Percentiles rank a stretch among this genome's conserved stretches.
These are phyloP conservation scores for Sceloporus tristichus DNA, from an alignment of 2,113 vertebrate species.

Conservation along the genomic window DNA sequence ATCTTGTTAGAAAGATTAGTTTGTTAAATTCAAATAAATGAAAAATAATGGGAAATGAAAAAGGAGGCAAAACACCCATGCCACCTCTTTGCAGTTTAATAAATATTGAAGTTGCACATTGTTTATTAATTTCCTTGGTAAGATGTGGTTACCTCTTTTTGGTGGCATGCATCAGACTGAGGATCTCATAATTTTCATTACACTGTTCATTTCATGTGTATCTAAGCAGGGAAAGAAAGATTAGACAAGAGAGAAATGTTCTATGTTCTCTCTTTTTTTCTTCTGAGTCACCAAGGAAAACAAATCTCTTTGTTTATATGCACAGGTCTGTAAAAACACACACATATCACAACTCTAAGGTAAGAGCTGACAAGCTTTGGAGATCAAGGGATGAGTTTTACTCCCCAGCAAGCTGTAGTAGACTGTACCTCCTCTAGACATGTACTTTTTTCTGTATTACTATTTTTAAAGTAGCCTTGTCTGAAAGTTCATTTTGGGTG, in stretches of 20 bases:
- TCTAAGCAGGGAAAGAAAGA: background rate
- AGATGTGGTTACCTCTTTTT: background rate
- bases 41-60: slow-evolving; percentile 59
- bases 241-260: background rate
- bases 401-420: too few relatives aligned
- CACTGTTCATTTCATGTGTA: slow-evolving; percentile 7
- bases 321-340: background rate
- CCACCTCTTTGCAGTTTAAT: slow-evolving; percentile 44
- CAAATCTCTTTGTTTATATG: background rate
- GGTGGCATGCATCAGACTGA: slow-evolving; percentile 21
- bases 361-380: background rate
- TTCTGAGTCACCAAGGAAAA: background rate
- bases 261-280: background rate
- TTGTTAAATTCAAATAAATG: slow-evolving; percentile 55
- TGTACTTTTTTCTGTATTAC: too few relatives aligned
- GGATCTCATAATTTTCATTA: slow-evolving; percentile 41
- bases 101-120: background rate
- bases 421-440: too few relatives aligned
- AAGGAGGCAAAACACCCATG: slow-evolving; percentile 32
- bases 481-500: too few relatives aligned
- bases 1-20: slow-evolving; percentile 41
- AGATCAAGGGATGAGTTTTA: too few relatives aligned
- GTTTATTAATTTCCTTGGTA: slow-evolving; percentile 57
- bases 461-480: too few relatives aligned
- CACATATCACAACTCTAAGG: background rate